phyloP scores from a whole-genome alignment of 2,113 vertebrate genomes.

The Platycercus adscitus region DNA sequence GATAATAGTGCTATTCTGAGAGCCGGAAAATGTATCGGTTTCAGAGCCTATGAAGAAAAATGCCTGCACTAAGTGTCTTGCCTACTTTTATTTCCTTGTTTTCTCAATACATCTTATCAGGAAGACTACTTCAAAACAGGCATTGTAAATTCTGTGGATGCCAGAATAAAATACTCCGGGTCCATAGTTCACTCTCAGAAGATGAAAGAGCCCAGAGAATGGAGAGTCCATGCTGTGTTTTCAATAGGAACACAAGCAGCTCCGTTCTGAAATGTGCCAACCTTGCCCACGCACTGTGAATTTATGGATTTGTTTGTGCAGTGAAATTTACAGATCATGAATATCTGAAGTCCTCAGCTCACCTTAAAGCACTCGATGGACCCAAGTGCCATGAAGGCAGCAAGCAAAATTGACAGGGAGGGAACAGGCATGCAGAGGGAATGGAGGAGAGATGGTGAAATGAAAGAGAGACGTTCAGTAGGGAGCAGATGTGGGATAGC shows the following conservation, averaged over 20 bases:
- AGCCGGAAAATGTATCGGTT: neutral
- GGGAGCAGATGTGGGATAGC: neutral
- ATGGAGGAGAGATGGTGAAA: neutral
- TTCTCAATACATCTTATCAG: slow-evolving; percentile 49
- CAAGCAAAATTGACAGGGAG: slow-evolving; percentile 1
- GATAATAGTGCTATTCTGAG: slow-evolving; percentile 20
- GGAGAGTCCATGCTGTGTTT: slow-evolving; percentile 36
- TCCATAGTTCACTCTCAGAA: slow-evolving; percentile 53
- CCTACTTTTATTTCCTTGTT: slow-evolving; percentile 65
- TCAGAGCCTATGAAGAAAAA: slow-evolving; percentile 46
- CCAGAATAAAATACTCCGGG: slow-evolving; percentile 49
- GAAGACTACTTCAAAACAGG: slow-evolving; percentile 48
- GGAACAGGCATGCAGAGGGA: neutral
- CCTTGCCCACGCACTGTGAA: neutral
- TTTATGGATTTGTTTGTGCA: slow-evolving; percentile 51
- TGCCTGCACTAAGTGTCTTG: slow-evolving; percentile 45
- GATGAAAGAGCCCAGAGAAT: slow-evolving; percentile 49
- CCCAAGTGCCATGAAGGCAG: neutral
- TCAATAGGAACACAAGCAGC: slow-evolving; percentile 37
- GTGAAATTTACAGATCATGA: slow-evolving; percentile 51
- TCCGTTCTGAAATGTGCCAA: slow-evolving; percentile 29
- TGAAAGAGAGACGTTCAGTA: neutral
- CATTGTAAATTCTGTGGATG: slow-evolving; percentile 54
- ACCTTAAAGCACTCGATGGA: neutral
- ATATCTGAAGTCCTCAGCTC: slow-evolving; percentile 37